Conservation (phyloP, 1,140 invertebrate genomes). For the Meloidogyne exigua region DNA sequence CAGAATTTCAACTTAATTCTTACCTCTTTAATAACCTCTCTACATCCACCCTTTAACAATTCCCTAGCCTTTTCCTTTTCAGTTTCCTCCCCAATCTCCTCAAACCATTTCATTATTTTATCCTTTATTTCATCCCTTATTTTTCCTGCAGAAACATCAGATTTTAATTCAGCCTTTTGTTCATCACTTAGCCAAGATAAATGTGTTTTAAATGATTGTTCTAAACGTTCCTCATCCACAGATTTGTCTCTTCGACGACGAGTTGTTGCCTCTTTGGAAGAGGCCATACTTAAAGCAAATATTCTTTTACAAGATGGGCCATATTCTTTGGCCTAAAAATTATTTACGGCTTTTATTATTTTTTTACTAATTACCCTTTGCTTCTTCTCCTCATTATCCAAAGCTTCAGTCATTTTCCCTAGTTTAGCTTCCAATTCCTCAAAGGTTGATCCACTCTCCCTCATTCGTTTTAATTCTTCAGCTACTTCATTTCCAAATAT, state of each 20-base stretch:
- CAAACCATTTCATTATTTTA: constrained; percentile 15
- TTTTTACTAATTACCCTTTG: constrained; percentile 23
- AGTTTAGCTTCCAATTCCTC: constrained; percentile 34
- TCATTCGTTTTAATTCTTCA: constrained; percentile 39
- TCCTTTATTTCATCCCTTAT: constrained; percentile 14
- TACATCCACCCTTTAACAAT: constrained; percentile 41
- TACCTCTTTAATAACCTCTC: constrained; percentile 31
- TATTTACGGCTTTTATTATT: not conserved
- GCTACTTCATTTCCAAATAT: constrained; percentile 31
- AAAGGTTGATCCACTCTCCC: constrained; percentile 38
- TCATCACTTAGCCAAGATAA: constrained; percentile 44
- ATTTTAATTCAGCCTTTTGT: constrained; percentile 34
- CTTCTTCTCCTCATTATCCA: constrained; percentile 29
- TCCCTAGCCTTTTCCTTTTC: constrained; percentile 43
- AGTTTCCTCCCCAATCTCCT: not conserved
- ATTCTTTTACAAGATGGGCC: not conserved
- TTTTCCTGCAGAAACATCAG: constrained; percentile 20
- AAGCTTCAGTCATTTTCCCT: constrained; percentile 32
- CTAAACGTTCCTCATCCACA: constrained; percentile 18
- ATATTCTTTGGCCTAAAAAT: not conserved
- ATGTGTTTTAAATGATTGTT: constrained; percentile 47
- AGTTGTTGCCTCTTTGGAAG: not conserved
- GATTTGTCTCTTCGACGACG: constrained; percentile 11
- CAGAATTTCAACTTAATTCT: not conserved
- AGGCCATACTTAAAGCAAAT: constrained; percentile 9